Evolutionary conservation across 2,888 invertebrate species (phyloP).

Genomic region (Octodonta nipae): DNA sequence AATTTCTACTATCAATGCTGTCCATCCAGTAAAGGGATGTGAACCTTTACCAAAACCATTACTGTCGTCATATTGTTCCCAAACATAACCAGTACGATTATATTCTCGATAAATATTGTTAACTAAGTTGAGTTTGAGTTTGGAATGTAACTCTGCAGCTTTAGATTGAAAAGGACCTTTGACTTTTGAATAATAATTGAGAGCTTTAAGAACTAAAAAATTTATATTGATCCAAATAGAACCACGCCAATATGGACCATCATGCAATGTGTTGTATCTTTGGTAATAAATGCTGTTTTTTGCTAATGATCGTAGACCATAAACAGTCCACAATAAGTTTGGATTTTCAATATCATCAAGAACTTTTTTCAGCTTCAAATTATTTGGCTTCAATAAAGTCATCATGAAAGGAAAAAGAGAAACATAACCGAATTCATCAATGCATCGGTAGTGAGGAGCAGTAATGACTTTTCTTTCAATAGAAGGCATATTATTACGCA

Average conservation of each 20-base stretch:
- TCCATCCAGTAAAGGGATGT: conserved; percentile 95
- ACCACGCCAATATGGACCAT: conserved; percentile 98
- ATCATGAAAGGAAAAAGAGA: conserved; percentile 89
- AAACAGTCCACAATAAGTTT: conserved; percentile 73
- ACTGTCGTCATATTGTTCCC: conserved; percentile 92
- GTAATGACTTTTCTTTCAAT: conserved; percentile 56
- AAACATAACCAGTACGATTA: conserved; percentile 77
- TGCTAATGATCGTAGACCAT: conserved; percentile 78
- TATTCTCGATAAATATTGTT: conserved; percentile 75
- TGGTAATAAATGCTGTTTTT: conserved; percentile 76
- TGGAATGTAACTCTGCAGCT: conserved; percentile 48
- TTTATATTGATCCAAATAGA: conserved; percentile 96
- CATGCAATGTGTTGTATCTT: conserved; percentile 88
- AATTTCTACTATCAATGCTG: conserved; percentile 77
- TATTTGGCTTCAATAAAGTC: conserved; percentile 67
- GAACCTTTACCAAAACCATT: conserved; percentile 79
- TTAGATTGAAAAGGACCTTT: conserved; percentile 56
- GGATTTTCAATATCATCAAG: conserved; percentile 67
- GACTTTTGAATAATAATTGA: conserved; percentile 61
- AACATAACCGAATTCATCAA: conserved; percentile 87
- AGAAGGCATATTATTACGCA: too few species aligned
- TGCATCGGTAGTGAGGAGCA: conserved; percentile 62
- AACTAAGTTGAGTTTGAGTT: conserved; percentile 68
- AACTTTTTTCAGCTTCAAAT: conserved; percentile 66
- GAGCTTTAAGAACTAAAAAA: conserved; percentile 72